Evolutionary conservation across 2,888 invertebrate genomes (phyloP).

Genomic region (Diogma glabrata): DNA sequence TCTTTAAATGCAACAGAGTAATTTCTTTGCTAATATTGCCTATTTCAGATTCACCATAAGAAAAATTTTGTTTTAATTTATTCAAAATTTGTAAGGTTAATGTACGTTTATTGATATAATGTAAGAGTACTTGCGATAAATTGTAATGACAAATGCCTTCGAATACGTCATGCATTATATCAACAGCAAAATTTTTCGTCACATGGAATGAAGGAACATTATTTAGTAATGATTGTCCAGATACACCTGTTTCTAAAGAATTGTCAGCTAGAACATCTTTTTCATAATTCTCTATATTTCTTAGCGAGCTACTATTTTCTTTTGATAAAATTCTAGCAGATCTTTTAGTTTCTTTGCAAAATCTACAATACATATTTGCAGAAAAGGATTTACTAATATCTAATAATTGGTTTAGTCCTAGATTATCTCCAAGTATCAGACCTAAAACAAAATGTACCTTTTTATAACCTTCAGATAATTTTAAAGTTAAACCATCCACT

Average conservation of each 20-base stretch:
- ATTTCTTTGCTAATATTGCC: constrained; percentile 15
- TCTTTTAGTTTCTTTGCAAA: constrained; percentile 12
- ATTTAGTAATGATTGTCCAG: constrained; percentile 13
- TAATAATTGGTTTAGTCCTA: constrained; percentile 13
- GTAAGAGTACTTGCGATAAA: constrained; percentile 12
- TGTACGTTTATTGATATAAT: constrained; percentile 14
- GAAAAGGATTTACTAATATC: constrained; percentile 17
- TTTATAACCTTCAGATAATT: not conserved
- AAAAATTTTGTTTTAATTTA: constrained; percentile 15
- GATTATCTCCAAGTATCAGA: constrained; percentile 14
- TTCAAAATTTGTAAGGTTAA: constrained; percentile 17
- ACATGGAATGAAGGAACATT: constrained; percentile 14
- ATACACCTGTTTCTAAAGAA: constrained; percentile 9
- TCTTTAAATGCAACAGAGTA: constrained; percentile 10
- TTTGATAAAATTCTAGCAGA: constrained; percentile 1
- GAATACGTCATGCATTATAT: constrained; percentile 18
- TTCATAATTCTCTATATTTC: constrained; percentile 14
- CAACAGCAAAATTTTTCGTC: constrained; percentile 15
- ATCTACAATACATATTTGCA: constrained; percentile 13
- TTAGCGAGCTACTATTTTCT: constrained; percentile 13
- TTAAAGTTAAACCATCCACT: constrained; percentile 9
- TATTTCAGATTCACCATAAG: constrained; percentile 18
- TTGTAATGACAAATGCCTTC: constrained; percentile 17
- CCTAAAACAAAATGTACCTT: constrained; percentile 9
- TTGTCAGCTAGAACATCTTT: constrained; percentile 10